Evolutionary conservation across 1,140 invertebrate genomes (phyloP).

Genomic region (Zelostemma sp.): DNA sequence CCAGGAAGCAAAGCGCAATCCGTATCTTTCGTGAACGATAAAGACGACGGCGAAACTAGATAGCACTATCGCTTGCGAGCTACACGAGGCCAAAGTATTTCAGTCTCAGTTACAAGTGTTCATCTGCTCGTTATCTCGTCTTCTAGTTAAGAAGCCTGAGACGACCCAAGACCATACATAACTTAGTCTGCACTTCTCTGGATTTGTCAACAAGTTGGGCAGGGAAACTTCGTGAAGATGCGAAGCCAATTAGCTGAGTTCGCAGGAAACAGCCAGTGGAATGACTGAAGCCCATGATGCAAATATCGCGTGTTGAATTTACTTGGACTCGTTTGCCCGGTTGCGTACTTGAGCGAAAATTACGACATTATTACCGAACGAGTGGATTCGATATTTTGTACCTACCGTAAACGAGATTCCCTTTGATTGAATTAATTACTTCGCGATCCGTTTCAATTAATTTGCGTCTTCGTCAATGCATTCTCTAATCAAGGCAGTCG

Average conservation of each 20-base stretch:
- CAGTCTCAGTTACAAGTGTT: slow-evolving; percentile 36
- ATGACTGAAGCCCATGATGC: no score
- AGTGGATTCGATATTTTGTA: neutral
- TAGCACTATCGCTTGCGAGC: slow-evolving; percentile 18
- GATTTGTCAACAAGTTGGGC: slow-evolving; percentile 47
- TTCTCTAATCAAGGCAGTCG: no score
- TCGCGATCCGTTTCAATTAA: neutral
- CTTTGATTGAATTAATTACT: neutral
- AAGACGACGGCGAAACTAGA: slow-evolving; percentile 24
- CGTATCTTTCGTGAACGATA: slow-evolving; percentile 18
- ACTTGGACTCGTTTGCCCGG: slow-evolving; percentile 9
- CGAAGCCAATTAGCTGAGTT: slow-evolving; percentile 41
- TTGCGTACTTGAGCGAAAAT: slow-evolving; percentile 3
- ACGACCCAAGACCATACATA: slow-evolving; percentile 30
- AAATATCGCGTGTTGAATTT: slow-evolving; percentile 18
- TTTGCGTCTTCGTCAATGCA: neutral
- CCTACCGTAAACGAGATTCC: neutral
- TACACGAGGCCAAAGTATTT: slow-evolving; percentile 14
- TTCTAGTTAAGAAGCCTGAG: slow-evolving; percentile 32
- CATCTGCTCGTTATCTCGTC: slow-evolving; percentile 30
- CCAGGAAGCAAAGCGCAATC: slow-evolving; percentile 6
- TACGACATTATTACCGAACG: neutral
- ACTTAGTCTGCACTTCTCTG: slow-evolving; percentile 34
- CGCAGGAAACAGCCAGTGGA: slow-evolving; percentile 13
- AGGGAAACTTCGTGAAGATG: slow-evolving; percentile 38